phyloP scores from a whole-genome alignment of 2,888 invertebrate species.

The Dynastes tityus region DNA sequence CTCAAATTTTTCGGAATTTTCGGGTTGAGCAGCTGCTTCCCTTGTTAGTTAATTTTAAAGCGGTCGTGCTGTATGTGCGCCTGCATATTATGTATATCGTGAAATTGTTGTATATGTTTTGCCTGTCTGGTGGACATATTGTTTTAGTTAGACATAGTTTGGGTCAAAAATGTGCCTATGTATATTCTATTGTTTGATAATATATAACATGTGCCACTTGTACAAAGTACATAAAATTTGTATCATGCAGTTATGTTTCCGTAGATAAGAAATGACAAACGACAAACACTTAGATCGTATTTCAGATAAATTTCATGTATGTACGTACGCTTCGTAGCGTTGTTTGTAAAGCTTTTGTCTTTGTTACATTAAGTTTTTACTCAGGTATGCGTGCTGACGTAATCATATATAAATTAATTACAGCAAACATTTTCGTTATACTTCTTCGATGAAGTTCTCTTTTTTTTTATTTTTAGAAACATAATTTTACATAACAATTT shows the following conservation, averaged over 20 bases:
- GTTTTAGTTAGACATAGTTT: constrained; percentile 27
- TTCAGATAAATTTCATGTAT: too few relatives aligned
- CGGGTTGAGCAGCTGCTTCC: too few relatives aligned
- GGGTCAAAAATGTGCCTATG: constrained; percentile 46
- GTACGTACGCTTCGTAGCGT: neutral
- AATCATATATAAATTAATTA: neutral
- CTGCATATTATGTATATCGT: too few relatives aligned
- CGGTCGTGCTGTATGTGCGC: too few relatives aligned
- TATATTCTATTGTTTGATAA: constrained; percentile 33
- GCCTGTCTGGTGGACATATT: constrained; percentile 17
- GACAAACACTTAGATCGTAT: too few relatives aligned
- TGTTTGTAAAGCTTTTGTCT: neutral
- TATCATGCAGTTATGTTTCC: constrained; percentile 15
- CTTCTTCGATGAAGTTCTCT: neutral
- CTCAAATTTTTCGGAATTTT: too few relatives aligned
- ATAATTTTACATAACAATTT: too few relatives aligned
- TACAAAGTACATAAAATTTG: constrained; percentile 45
- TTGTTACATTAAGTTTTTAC: constrained; percentile 36
- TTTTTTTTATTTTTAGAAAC: neutral
- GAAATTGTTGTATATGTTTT: constrained; percentile 24
- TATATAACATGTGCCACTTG: constrained; percentile 44
- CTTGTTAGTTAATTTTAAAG: too few relatives aligned
- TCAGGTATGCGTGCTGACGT: constrained; percentile 48
- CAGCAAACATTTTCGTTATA: constrained; percentile 29
- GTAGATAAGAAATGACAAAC: too few relatives aligned